phyloP scores from a whole-genome alignment of 2,113 vertebrate genomes.

The Colaptes auratus region DNA sequence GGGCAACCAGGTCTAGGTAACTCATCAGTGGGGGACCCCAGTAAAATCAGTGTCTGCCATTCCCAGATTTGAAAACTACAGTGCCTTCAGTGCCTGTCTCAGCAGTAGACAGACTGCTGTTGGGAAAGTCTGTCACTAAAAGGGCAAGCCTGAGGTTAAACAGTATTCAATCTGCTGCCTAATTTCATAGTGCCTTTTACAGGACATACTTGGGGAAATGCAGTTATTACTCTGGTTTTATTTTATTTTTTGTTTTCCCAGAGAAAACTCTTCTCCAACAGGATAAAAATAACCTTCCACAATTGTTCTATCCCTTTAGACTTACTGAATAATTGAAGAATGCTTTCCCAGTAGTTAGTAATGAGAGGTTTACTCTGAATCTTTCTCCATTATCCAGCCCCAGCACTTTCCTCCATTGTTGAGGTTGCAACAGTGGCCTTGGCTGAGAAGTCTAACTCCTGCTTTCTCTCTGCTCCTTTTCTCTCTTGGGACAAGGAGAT shows the following conservation, averaged over 20 bases:
- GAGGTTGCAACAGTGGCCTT: slow-evolving; percentile 8
- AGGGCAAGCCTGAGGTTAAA: neutral
- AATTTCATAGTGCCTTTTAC: neutral
- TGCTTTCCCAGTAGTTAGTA: slow-evolving; percentile 26
- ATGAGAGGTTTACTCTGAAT: slow-evolving; percentile 33
- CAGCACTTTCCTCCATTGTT: slow-evolving; percentile 3
- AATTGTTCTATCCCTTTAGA: slow-evolving; percentile 43
- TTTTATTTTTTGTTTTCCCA: neutral
- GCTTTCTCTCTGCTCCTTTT: too few relatives aligned
- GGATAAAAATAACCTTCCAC: slow-evolving; percentile 64
- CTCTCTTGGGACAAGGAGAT: too few relatives aligned
- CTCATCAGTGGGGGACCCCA: fast-evolving
- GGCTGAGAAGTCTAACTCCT: too few relatives aligned
- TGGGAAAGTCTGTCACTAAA: neutral
- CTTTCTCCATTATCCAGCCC: slow-evolving; percentile 22
- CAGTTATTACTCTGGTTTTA: neutral
- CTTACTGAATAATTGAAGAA: slow-evolving; percentile 73
- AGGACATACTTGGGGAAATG: neutral
- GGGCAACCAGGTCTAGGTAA: neutral
- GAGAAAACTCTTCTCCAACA: slow-evolving; percentile 8
- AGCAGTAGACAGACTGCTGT: neutral
- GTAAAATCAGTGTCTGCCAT: neutral
- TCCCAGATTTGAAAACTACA: neutral
- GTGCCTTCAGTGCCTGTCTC: neutral
- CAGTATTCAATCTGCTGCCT: neutral